These are phyloP conservation scores for Nemotelus nigrinus DNA, from an alignment of 2,888 invertebrate species.

Conservation along the genomic window DNA sequence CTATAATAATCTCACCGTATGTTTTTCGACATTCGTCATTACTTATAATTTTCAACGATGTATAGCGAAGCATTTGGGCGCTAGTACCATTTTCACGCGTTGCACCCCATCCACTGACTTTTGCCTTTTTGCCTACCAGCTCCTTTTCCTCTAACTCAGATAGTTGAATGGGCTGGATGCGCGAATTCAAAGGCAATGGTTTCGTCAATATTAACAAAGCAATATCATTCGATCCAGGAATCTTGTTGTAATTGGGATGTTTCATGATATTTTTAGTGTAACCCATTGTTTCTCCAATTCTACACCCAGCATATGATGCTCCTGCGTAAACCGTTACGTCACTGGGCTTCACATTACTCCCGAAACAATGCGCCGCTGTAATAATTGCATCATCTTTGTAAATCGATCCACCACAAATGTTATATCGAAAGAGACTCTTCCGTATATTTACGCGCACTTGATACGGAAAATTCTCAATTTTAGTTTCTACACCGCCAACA, in stretches of 20 bases:
- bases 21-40: constrained; percentile 53
- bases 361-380: constrained; percentile 58
- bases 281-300: constrained; percentile 64
- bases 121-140: constrained; percentile 54
- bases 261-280: constrained; percentile 60
- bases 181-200: constrained; percentile 66
- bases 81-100: constrained; percentile 51
- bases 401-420: constrained; percentile 59
- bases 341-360: constrained; percentile 32
- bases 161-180: constrained; percentile 69
- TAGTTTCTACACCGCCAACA: too few relatives aligned
- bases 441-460: too few relatives aligned
- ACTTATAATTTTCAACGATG: constrained; percentile 56
- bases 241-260: constrained; percentile 69
- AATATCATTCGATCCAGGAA: constrained; percentile 69
- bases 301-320: constrained; percentile 50
- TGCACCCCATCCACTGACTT: constrained; percentile 60
- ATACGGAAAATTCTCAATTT: too few relatives aligned
- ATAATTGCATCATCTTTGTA: constrained; percentile 53
- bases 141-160: constrained; percentile 67
- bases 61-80: constrained; percentile 55
- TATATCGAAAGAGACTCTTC: too few relatives aligned
- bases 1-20: constrained; percentile 52
- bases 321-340: constrained; percentile 57
- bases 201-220: constrained; percentile 68